Evolutionary conservation across 2,888 invertebrate genomes (phyloP).

Genomic region (Drosophila borborema): DNA sequence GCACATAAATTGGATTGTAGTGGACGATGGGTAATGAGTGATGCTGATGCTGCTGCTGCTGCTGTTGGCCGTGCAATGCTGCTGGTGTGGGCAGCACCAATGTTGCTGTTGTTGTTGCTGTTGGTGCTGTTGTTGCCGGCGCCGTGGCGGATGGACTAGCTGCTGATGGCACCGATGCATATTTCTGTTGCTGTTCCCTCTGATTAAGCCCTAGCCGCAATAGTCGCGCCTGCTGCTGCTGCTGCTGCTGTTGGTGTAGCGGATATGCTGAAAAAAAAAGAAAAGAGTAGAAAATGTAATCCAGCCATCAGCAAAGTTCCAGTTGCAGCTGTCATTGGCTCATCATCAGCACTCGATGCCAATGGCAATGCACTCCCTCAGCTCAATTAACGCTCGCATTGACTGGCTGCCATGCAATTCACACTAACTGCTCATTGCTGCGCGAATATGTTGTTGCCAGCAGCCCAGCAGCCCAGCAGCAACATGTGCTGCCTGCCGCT

Average conservation of each 20-base stretch:
- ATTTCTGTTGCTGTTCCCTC: constrained; percentile 53
- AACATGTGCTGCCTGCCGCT: constrained; percentile 4
- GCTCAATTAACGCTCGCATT: constrained; percentile 32
- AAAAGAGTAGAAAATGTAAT: constrained; percentile 27
- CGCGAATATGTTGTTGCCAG: not conserved
- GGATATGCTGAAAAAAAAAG: constrained; percentile 69
- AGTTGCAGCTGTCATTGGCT: not conserved
- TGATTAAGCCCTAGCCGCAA: constrained; percentile 51
- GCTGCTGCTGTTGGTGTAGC: constrained; percentile 55
- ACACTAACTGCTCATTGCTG: constrained; percentile 36
- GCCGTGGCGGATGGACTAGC: constrained; percentile 35
- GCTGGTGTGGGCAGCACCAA: constrained; percentile 41
- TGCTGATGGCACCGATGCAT: constrained; percentile 26
- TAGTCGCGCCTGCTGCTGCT: constrained; percentile 45
- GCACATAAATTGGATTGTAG: constrained; percentile 79
- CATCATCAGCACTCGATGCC: constrained; percentile 21
- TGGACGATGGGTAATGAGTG: constrained; percentile 67
- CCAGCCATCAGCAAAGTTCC: constrained; percentile 12
- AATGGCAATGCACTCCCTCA: constrained; percentile 18
- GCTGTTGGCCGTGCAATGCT: constrained; percentile 40
- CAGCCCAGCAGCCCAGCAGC: constrained; percentile 4
- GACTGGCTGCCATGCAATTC: constrained; percentile 18
- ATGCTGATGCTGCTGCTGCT: constrained; percentile 45
- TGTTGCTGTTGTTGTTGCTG: constrained; percentile 42
- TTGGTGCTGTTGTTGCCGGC: constrained; percentile 45